These are phyloP conservation scores for Amazona guildingii DNA, from an alignment of 2,113 vertebrate species.

Conservation along the genomic window DNA sequence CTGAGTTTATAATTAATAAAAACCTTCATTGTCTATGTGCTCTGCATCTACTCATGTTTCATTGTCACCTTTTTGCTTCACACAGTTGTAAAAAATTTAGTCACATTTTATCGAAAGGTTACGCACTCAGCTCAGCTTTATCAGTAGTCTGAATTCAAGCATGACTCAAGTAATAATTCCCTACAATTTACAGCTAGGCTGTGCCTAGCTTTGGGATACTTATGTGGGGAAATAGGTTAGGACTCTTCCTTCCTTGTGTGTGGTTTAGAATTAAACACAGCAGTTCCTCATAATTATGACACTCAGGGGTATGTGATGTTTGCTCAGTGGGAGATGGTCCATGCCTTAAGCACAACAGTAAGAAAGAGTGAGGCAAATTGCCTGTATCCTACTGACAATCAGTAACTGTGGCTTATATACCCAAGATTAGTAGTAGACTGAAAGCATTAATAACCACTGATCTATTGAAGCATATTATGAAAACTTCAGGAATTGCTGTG, in stretches of 20 bases:
- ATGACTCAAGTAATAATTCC: not conserved
- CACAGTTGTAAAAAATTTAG: not conserved
- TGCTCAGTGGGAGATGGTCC: not conserved
- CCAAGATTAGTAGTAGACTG: not conserved
- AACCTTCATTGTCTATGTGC: not conserved
- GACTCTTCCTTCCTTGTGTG: not conserved
- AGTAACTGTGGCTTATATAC: not conserved
- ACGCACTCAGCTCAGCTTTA: not conserved
- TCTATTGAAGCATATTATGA: not conserved
- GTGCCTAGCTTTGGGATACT: not conserved
- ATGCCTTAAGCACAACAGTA: not conserved
- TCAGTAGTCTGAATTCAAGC: not conserved
- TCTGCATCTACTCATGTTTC: not conserved
- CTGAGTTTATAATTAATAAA: not conserved
- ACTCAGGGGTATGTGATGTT: accelerated
- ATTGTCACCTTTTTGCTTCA: not conserved
- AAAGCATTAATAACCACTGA: not conserved
- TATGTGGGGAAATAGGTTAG: not conserved
- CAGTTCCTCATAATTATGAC: not conserved
- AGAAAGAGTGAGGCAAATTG: not conserved
- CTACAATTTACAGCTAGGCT: not conserved
- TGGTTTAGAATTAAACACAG: not conserved
- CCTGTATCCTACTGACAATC: not conserved
- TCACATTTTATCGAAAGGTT: not conserved
- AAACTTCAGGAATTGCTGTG: not conserved